phyloP scores from a whole-genome alignment of 2,113 vertebrate species.

The Girardinichthys multiradiatus region DNA sequence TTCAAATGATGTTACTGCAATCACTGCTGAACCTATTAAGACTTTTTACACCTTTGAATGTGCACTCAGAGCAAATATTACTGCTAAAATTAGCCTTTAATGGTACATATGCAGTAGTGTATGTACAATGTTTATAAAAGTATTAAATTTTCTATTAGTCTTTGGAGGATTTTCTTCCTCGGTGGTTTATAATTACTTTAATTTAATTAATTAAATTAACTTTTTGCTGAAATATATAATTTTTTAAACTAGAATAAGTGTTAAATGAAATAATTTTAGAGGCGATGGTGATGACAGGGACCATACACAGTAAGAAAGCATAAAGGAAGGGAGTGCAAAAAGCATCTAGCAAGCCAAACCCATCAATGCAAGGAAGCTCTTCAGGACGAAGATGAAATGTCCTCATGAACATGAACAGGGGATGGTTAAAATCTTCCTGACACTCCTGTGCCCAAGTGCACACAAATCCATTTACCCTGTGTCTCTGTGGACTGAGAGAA shows the following conservation, averaged over 20 bases:
- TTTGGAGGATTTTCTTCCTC: background rate
- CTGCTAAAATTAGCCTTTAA: background rate
- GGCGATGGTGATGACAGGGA: conserved; percentile 6
- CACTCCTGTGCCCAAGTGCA: conserved; percentile 6
- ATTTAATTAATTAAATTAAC: background rate
- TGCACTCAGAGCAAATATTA: background rate
- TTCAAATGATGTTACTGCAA: background rate
- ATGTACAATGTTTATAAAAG: background rate
- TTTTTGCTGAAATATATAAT: background rate
- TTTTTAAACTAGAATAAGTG: background rate
- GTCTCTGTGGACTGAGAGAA: conserved; percentile 94
- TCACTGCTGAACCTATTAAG: background rate
- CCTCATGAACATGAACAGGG: conserved; percentile 15
- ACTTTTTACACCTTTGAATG: background rate
- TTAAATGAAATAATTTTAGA: background rate
- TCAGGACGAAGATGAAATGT: conserved; percentile 27
- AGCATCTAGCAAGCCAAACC: conserved; percentile 32
- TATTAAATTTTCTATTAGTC: too few species aligned
- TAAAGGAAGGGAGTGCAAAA: conserved; percentile 17
- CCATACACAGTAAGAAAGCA: background rate
- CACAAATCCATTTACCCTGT: conserved; percentile 86
- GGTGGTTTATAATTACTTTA: background rate
- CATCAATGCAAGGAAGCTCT: conserved; percentile 18
- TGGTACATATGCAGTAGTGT: background rate
- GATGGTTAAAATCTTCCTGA: conserved; percentile 10